Percentiles rank a stretch among this genome's conserved stretches.
phyloP scores from a whole-genome alignment of 2,888 invertebrate genomes.

The Neoaliturus tenellus region DNA sequence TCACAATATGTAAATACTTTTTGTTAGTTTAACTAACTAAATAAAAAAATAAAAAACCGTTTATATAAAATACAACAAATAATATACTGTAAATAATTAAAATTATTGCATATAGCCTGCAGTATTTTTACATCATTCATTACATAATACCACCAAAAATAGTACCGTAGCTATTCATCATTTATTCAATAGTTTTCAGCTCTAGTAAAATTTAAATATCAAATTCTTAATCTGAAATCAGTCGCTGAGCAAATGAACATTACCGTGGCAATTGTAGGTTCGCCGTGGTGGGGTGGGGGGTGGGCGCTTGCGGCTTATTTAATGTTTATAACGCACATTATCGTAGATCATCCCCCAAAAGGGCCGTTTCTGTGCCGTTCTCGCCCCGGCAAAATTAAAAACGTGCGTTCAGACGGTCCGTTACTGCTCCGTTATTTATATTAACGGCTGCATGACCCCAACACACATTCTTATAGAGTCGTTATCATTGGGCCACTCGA shows the following conservation, averaged over 20 bases:
- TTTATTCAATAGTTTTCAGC: too few species aligned
- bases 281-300: too few species aligned
- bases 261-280: neutral
- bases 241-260: conserved; percentile 20
- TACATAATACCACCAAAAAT: too few species aligned
- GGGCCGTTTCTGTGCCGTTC: conserved; percentile 53
- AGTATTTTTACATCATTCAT: too few species aligned
- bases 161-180: too few species aligned
- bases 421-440: conserved; percentile 45
- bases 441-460: conserved; percentile 35
- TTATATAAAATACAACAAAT: too few species aligned
- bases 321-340: conserved; percentile 46
- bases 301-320: conserved; percentile 20
- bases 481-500: conserved; percentile 44
- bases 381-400: conserved; percentile 60
- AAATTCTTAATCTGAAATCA: neutral
- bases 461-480: conserved; percentile 47
- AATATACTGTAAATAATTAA: too few species aligned
- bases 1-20: too few species aligned
- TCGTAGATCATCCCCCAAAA: conserved; percentile 36
- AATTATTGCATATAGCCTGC: too few species aligned
- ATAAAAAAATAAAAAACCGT: too few species aligned
- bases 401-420: conserved; percentile 55
- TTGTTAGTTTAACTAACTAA: too few species aligned
- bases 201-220: too few species aligned